A percentile compares a stretch with the other conserved stretches of the same genome.
Evolutionary conservation across 2,113 vertebrate species (phyloP).

Genomic region (Daphoenositta chrysoptera): DNA sequence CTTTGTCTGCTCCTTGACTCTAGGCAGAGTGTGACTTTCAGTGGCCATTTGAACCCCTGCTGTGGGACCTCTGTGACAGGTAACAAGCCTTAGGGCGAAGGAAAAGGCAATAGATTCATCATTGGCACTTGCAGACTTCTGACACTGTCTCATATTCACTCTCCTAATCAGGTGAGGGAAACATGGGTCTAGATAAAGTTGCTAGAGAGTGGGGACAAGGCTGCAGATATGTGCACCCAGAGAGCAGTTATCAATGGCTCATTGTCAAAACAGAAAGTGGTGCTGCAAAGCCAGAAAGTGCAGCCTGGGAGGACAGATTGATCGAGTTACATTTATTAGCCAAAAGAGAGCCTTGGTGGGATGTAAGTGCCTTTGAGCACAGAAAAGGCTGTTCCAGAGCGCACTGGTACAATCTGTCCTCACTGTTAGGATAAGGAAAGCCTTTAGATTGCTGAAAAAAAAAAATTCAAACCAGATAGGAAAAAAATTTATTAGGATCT

Average conservation of each 20-base stretch:
- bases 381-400: not conserved
- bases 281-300: not conserved
- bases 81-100: not conserved
- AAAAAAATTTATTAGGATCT: not conserved
- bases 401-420: not conserved
- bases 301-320: slow-evolving; percentile 8
- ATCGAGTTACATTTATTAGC: slow-evolving; percentile 34
- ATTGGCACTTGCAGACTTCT: not conserved
- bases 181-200: slow-evolving; percentile 39
- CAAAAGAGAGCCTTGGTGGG: slow-evolving; percentile 12
- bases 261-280: slow-evolving; percentile 3
- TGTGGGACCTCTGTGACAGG: not conserved
- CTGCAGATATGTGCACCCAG: not conserved
- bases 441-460: not conserved
- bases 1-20: not conserved
- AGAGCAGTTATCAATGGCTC: slow-evolving; percentile 53
- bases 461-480: not conserved
- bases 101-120: slow-evolving; percentile 64
- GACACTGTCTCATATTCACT: slow-evolving; percentile 37
- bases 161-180: slow-evolving; percentile 58
- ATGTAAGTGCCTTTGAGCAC: not conserved
- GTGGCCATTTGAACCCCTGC: slow-evolving; percentile 12
- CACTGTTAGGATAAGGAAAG: not conserved
- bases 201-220: not conserved
- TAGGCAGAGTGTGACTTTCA: not conserved